phyloP scores from a whole-genome alignment of 2,888 invertebrate genomes.

The Mythimna lalbum region DNA sequence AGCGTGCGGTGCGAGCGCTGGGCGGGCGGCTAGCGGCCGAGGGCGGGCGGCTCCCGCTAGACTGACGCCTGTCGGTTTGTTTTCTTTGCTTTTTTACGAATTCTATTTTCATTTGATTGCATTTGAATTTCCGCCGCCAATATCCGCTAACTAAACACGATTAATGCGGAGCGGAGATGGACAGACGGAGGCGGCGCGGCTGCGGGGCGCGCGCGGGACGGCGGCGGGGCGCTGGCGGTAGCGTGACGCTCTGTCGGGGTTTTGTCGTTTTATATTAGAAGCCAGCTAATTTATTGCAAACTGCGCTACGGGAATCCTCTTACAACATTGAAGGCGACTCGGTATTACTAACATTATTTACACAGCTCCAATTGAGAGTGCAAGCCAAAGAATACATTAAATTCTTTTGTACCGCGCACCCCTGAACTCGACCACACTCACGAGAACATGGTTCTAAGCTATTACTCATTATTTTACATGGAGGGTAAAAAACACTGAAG shows the following conservation, averaged over 20 bases:
- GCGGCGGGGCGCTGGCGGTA: constrained; percentile 64
- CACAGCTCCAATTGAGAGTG: constrained; percentile 59
- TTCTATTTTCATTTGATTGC: constrained; percentile 91
- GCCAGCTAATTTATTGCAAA: constrained; percentile 90
- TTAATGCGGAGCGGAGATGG: constrained; percentile 89
- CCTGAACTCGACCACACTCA: constrained; percentile 11
- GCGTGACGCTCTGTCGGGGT: constrained; percentile 82
- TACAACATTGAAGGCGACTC: constrained; percentile 74
- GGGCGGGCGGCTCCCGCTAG: constrained; percentile 81
- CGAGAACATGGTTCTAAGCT: background rate
- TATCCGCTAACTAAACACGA: constrained; percentile 91
- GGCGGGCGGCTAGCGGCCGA: constrained; percentile 70
- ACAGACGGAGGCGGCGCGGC: constrained; percentile 80
- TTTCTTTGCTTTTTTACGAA: constrained; percentile 90
- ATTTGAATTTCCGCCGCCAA: constrained; percentile 91
- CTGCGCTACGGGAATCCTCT: constrained; percentile 84
- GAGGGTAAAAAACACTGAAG: background rate
- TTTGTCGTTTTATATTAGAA: constrained; percentile 91
- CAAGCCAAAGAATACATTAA: constrained; percentile 37
- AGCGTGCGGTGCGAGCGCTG: constrained; percentile 75
- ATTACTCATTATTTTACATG: background rate
- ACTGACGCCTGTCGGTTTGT: constrained; percentile 90
- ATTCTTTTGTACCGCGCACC: constrained; percentile 17
- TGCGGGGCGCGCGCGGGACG: constrained; percentile 70
- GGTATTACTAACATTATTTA: constrained; percentile 73